Evolutionary conservation across 2,888 invertebrate genomes (phyloP).

Genomic region (Philonicus albiceps): DNA sequence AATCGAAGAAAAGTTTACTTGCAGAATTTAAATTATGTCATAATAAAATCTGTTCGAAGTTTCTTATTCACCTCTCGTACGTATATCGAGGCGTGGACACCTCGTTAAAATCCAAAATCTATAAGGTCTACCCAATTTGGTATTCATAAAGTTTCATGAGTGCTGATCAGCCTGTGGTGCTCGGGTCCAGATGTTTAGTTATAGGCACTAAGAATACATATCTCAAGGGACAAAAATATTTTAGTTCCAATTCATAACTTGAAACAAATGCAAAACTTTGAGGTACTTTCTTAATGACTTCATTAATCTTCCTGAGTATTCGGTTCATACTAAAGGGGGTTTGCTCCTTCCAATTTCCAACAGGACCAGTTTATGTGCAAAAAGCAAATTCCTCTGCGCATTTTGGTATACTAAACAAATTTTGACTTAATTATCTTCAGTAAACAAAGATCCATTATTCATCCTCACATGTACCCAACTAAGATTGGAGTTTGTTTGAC

Average conservation of each 20-base stretch:
- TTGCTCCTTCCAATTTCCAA: not conserved
- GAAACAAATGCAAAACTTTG: not conserved
- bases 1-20: not conserved
- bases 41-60: not conserved
- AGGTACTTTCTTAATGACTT: not conserved
- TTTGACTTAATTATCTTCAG: not conserved
- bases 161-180: not conserved
- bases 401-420: not conserved
- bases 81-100: not conserved
- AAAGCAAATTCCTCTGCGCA: not conserved
- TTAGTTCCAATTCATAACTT: not conserved
- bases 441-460: slow-evolving; percentile 5
- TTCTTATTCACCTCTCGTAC: not conserved
- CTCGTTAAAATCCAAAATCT: not conserved
- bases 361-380: not conserved
- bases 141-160: not conserved
- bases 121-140: not conserved
- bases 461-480: not conserved
- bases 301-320: not conserved
- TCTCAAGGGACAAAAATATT: not conserved
- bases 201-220: not conserved
- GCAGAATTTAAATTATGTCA: not conserved
- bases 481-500: not conserved
- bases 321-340: not conserved
- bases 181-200: not conserved